Percentiles rank a stretch among this genome's conserved stretches.
phyloP scores from a whole-genome alignment of 2,113 vertebrate species.

The Varanus salvator region DNA sequence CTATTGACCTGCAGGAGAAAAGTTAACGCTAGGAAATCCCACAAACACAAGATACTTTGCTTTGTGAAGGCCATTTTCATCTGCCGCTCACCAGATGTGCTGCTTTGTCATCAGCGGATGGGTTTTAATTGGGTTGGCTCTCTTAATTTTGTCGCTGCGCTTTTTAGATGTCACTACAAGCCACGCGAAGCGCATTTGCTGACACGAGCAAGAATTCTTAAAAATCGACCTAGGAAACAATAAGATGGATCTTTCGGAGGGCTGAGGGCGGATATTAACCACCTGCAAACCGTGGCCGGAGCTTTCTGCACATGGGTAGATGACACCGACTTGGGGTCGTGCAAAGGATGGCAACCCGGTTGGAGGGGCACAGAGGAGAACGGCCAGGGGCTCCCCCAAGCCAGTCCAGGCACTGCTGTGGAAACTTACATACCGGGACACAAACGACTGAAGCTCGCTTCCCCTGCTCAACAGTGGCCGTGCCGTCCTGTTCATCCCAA shows the following conservation, averaged over 20 bases:
- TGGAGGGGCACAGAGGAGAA: neutral
- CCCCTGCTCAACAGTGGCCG: neutral
- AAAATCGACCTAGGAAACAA: conserved; percentile 37
- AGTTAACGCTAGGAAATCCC: conserved; percentile 56
- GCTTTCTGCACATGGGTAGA: conserved; percentile 53
- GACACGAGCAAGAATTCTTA: conserved; percentile 7
- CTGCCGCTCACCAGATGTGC: conserved; percentile 36
- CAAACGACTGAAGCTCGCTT: neutral
- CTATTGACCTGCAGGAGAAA: conserved; percentile 75
- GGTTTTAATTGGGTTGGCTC: conserved; percentile 65
- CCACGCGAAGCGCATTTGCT: conserved; percentile 16
- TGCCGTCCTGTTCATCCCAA: neutral
- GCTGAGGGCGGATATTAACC: conserved; percentile 52
- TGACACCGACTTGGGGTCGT: conserved; percentile 52
- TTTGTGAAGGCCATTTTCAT: conserved; percentile 33
- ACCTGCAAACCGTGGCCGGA: neutral
- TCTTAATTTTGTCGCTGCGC: conserved; percentile 40
- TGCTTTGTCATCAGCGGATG: conserved; percentile 57
- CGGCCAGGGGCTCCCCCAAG: too few relatives aligned
- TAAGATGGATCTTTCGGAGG: neutral
- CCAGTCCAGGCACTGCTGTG: neutral
- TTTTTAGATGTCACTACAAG: conserved; percentile 33
- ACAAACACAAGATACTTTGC: conserved; percentile 32
- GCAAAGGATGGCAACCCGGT: neutral
- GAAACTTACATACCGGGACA: neutral